Base-by-base conservation (phyloP, 2,797 vertebrate genomes). In the Liparis tanakae region DNA sequence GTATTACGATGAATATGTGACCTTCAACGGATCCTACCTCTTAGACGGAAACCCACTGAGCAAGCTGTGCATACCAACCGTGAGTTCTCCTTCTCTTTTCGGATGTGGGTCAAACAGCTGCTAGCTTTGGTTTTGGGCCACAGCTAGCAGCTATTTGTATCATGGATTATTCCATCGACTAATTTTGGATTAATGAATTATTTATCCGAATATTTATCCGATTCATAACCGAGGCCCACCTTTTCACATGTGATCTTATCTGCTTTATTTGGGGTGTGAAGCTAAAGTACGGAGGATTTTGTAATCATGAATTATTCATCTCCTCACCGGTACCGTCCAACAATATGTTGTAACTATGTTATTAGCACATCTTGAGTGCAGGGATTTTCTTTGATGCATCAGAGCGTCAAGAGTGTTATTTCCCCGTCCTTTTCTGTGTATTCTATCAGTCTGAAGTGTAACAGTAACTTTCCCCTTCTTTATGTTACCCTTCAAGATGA, bases 41-140 rank as follows among this genome's bases (percentile, higher is more conserved):
- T 89, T 99, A 76, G 97, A 99, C 68, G 98, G 98, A 86, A 99
- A 99, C 88, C 98, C 98, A 1, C 95, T 99, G 89, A 99, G 98
- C 96, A 99, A 98, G 89, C 96, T 99, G 81, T 99, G 98, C 83
- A 99, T 99, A 88, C 98, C 98, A 78, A 99, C 96, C 10, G 98
- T 99, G 94, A 97, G 96, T 96, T 34, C 36, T 37, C 7, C 22
- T 1, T 54, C 18, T 43, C 22, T n/a, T 36, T 41, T 10, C 17
- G 1, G 39, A 13, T 46, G 20, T n/a, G 25, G 7, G 7, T 13
- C 17, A 22, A 59, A 48, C 17, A 22, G 2, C n/a, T n/a, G n/a
- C n/a, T n/a, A n/a, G n/a, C n/a, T n/a, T n/a, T n/a, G 2, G 12
- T 18, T 10, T 48, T 56, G 12, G 10, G 36, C n/a, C n/a, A 10